Evolutionary conservation across 2,888 invertebrate genomes (phyloP).

Genomic region (Conchocele bisecta): DNA sequence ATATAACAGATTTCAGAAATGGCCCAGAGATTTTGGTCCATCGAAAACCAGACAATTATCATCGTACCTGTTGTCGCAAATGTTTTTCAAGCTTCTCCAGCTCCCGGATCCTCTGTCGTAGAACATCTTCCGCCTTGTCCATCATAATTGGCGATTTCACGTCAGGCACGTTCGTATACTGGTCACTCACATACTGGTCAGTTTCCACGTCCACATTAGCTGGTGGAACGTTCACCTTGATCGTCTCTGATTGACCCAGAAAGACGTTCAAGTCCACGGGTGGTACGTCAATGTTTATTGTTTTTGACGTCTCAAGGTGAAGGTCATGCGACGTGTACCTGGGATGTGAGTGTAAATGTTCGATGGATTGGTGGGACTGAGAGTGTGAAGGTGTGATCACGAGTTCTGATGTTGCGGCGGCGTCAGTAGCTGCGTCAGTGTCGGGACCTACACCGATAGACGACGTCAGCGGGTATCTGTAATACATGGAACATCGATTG

Average conservation of each 20-base stretch:
- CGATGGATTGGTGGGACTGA: neutral
- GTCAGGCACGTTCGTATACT: constrained; percentile 8
- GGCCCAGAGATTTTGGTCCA: no score
- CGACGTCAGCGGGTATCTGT: no score
- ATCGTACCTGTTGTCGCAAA: constrained; percentile 76
- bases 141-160: constrained; percentile 57
- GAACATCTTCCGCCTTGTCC: constrained; percentile 77
- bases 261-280: constrained; percentile 19
- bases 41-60: no score
- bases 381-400: constrained; percentile 2
- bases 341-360: constrained; percentile 19
- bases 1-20: no score
- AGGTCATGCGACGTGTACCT: constrained; percentile 29
- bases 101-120: constrained; percentile 75
- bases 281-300: constrained; percentile 57
- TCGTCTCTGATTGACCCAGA: constrained; percentile 47
- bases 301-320: constrained; percentile 53
- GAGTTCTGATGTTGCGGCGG: constrained; percentile 9
- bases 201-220: constrained; percentile 43
- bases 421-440: constrained; percentile 9
- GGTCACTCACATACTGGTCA: constrained; percentile 30
- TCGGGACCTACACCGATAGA: no score
- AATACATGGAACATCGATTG: no score
- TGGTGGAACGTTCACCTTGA: constrained; percentile 38
- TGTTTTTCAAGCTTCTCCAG: constrained; percentile 78